phyloP scores from a whole-genome alignment of 2,888 invertebrate genomes.

The Drosophila nigricruria region DNA sequence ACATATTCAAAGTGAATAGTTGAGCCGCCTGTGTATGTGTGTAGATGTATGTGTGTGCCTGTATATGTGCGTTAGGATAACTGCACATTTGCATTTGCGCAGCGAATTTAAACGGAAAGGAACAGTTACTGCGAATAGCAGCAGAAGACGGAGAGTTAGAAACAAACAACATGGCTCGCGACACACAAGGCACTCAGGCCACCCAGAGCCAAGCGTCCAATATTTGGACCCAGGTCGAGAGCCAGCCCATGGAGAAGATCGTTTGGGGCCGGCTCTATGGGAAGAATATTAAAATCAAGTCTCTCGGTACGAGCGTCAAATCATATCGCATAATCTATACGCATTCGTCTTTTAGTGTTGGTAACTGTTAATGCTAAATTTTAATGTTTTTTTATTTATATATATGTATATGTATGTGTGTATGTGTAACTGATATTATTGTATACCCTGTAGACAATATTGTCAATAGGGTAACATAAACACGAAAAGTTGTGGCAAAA shows the following conservation, averaged over 20 bases:
- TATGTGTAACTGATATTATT: not conserved
- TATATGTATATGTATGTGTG: not conserved
- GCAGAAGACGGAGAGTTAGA: conserved; percentile 2
- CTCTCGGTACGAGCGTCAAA: conserved; percentile 83
- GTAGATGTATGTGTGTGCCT: conserved; percentile 14
- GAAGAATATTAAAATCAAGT: conserved; percentile 84
- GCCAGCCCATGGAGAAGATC: conserved; percentile 84
- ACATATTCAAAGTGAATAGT: conserved; percentile 4
- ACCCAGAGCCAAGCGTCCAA: conserved; percentile 83
- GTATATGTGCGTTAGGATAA: conserved; percentile 47
- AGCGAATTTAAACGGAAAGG: conserved; percentile 36
- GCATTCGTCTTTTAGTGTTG: conserved; percentile 81
- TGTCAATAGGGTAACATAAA: not conserved
- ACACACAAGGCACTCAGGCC: conserved; percentile 76
- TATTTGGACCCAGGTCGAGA: conserved; percentile 83
- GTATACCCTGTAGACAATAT: not conserved
- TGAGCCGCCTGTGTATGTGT: conserved; percentile 5
- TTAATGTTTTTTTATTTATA: conserved; percentile 18
- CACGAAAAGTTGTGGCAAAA: too few relatives aligned
- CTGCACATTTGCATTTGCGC: conserved; percentile 66
- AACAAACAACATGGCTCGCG: conserved; percentile 75
- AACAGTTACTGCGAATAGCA: conserved; percentile 35
- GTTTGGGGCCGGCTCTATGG: conserved; percentile 85
- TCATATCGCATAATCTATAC: conserved; percentile 78
- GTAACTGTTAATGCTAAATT: conserved; percentile 70